Conservation (phyloP, 2,888 invertebrate genomes). For the Athalia cordata region DNA sequence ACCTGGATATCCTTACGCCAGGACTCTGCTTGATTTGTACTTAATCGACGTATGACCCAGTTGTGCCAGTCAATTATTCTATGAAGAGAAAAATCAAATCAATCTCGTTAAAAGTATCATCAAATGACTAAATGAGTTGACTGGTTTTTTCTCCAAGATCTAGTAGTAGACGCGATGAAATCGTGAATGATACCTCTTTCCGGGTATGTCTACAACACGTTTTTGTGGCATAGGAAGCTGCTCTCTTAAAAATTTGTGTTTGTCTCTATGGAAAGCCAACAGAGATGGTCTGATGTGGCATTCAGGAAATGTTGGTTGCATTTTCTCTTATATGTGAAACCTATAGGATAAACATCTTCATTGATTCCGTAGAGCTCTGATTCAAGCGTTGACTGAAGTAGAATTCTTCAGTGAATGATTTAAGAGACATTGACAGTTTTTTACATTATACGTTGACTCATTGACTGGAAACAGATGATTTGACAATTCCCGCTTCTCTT, state of each 20-base stretch:
- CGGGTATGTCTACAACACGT: slow-evolving; percentile 49
- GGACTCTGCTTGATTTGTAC: slow-evolving; percentile 46
- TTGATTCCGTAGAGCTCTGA: too few relatives aligned
- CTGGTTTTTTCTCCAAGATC: background rate
- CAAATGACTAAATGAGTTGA: background rate
- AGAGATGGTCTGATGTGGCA: slow-evolving; percentile 17
- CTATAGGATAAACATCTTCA: too few relatives aligned
- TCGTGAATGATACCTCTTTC: slow-evolving; percentile 45
- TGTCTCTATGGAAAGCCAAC: slow-evolving; percentile 29
- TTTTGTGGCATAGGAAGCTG: slow-evolving; percentile 47
- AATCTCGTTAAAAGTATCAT: slow-evolving; percentile 6
- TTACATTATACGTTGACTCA: too few relatives aligned
- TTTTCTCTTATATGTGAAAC: too few relatives aligned
- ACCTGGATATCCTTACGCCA: slow-evolving; percentile 48
- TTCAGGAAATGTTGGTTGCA: slow-evolving; percentile 22
- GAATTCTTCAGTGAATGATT: too few relatives aligned
- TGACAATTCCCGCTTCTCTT: too few relatives aligned
- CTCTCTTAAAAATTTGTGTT: slow-evolving; percentile 39
- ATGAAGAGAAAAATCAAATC: background rate
- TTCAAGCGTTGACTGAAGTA: too few relatives aligned
- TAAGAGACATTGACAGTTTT: too few relatives aligned
- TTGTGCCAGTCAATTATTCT: slow-evolving; percentile 49
- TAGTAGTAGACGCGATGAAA: background rate
- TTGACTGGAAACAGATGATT: too few relatives aligned
- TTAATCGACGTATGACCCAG: slow-evolving; percentile 46